Base-by-base conservation (phyloP, 2,888 invertebrate species). In the Sericinus montela region DNA sequence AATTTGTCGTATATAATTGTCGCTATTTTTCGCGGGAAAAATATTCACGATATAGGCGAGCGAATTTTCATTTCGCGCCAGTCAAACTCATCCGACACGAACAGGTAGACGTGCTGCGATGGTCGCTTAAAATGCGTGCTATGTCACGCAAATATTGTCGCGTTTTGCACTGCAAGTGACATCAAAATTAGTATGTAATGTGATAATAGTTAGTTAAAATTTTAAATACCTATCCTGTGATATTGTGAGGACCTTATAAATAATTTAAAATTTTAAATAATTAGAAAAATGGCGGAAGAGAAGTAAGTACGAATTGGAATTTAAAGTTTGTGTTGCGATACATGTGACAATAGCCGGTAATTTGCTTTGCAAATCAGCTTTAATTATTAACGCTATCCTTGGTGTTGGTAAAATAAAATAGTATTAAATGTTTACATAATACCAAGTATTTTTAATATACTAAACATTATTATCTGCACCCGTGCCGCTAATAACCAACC, bases 271-370 rank as follows among this genome's bases (percentile, higher is more conserved):
- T 55, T 62, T 62, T 65, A 57, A 57, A 61, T 57, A 52, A 52
- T 49, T 46, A 48, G 37, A 19, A 65, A 47, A 59, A 84, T 84
- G 84, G 74, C 73, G 30, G 75, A 77, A 37, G 77, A 78, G 59
- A 80, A 79, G 84, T 84, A 54, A 83, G 84, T 83, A 62, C 32
- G 16, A 52, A 36, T 45, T 48, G 9, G 51, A 35, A 28, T 45
- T 49, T 35, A 15, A 32, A 16, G 14, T 41, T 46, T 8, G 11
- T 43, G 15, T 30, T 25, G 25, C 4, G 29, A 38, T 19, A 30
- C 36, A 11, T 7, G 13, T 13, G n/a, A 38, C 10, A 44, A 38
- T 38, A 10, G 9, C 29, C 16, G 2, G 0, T 38, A 11, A 38
- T 23, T 45, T 39, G 30, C 13, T 38, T 32, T 16, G 36, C 28